These are phyloP conservation scores for Zeuzera pyrina DNA, from an alignment of 2,888 invertebrate species.

Conservation along the genomic window DNA sequence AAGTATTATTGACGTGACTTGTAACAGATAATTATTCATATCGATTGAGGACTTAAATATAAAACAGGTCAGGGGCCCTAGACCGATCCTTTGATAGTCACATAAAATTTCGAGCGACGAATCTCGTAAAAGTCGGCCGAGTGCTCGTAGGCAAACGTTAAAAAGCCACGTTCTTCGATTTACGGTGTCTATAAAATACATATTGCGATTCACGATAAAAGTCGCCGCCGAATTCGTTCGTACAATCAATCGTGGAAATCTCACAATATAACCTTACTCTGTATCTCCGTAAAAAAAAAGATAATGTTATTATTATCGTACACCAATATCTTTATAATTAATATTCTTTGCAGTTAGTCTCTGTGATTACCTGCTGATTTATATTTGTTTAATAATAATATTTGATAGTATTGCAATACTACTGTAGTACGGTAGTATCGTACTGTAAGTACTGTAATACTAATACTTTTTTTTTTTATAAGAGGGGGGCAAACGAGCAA, in stretches of 20 bases:
- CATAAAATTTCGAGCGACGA: constrained; percentile 53
- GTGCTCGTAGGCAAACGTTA: constrained; percentile 63
- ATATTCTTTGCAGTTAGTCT: too few relatives aligned
- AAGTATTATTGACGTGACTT: not conserved
- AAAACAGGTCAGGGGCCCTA: constrained; percentile 34
- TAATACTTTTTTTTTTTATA: too few relatives aligned
- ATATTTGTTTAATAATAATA: too few relatives aligned
- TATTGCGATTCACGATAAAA: constrained; percentile 69
- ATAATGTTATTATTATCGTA: too few relatives aligned
- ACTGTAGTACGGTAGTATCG: too few relatives aligned
- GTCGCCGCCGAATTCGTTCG: constrained; percentile 52
- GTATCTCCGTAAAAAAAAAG: too few relatives aligned
- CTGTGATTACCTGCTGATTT: too few relatives aligned
- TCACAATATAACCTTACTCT: too few relatives aligned
- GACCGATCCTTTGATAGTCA: constrained; percentile 39
- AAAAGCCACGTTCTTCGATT: constrained; percentile 65
- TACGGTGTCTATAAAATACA: constrained; percentile 68
- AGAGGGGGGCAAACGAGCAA: too few relatives aligned
- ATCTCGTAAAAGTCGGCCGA: constrained; percentile 61
- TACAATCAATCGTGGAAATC: constrained; percentile 47
- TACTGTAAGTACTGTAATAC: too few relatives aligned
- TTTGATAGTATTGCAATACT: too few relatives aligned
- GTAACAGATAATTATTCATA: constrained; percentile 36
- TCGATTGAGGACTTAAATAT: constrained; percentile 34
- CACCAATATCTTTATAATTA: too few relatives aligned